phyloP scores from a whole-genome alignment of 2,888 invertebrate species.

The Tenthredo distinguenda region DNA sequence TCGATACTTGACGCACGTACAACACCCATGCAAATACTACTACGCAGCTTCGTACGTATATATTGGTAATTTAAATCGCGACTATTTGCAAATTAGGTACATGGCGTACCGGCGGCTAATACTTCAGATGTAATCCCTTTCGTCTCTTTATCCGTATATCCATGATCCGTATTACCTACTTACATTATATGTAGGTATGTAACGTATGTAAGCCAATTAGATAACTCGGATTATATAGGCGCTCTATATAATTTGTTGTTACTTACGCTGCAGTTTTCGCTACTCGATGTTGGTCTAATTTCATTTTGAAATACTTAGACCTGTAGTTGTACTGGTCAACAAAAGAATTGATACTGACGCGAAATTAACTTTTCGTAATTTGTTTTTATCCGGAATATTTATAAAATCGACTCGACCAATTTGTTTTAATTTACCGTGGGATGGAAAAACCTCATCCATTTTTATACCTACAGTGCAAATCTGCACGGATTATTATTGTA shows the following conservation, averaged over 20 bases:
- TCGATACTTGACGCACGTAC: not conserved
- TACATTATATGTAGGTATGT: not conserved
- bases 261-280: conserved; percentile 7
- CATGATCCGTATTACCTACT: conserved; percentile 7
- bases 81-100: not conserved
- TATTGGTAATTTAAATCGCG: not conserved
- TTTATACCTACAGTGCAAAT: too few species aligned
- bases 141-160: conserved; percentile 19
- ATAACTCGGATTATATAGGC: not conserved
- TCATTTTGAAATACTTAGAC: not conserved
- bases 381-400: not conserved
- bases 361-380: not conserved
- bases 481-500: too few species aligned
- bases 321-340: not conserved
- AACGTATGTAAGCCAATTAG: conserved; percentile 8
- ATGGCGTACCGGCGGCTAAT: not conserved
- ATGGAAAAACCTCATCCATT: not conserved
- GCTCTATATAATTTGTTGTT: conserved; percentile 8
- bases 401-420: not conserved
- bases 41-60: not conserved
- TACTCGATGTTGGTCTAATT: not conserved
- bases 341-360: not conserved
- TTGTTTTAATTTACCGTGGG: not conserved
- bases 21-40: not conserved
- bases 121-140: not conserved